Base-by-base conservation (phyloP, 2,797 vertebrate genomes). In the Eremophila alpestris region DNA sequence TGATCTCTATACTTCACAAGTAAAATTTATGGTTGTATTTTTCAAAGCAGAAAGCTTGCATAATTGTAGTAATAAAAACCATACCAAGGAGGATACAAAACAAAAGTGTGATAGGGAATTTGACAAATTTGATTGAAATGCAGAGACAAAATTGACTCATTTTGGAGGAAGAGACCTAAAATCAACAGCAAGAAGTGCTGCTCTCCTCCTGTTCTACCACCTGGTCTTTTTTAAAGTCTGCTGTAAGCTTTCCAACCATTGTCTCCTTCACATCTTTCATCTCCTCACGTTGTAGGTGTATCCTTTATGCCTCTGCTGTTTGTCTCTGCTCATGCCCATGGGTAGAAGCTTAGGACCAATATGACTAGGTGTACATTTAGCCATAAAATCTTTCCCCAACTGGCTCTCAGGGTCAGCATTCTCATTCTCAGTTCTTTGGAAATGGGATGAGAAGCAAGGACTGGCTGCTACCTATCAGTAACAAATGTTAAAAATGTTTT, bases 31-130 rank as follows among this genome's bases (percentile, higher is more conserved):
- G 88, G 86, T 88, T 71, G 83, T 94, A 95, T 89, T 94, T 93
- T 95, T 92, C 86, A 84, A 95, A 92, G 89, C 81, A 96, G 95
- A 96, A 96, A 94, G 96, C 92, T 96, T 96, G 95, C 92, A 96
- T 94, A 94, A 64, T 40, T 83, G 3, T 91, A 67, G 49, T 67
- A 52, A 78, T 86, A 78, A 90, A 94, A 94, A n/a, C 48, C 3
- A 36, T 75, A 75, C 19, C 11, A 2, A 80, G 64, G 71, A 87
- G 30, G 26, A 87, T 51, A 69, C 67, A 65, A 95, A 89, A 78
- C 10, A 1, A 68, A 87, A 96, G 87, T 48, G 16, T 79, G 58
- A 20, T 55, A 87, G 89, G 76, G 48, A 30, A 91, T 93, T 96
- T 91, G 87, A 95, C 20, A 24, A 68, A 94, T 30, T 30, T 80